Evolutionary conservation across 2,113 vertebrate genomes (phyloP), one percentile per base, ranked within the genome.

Genomic region (Pterocles orientalis): DNA sequence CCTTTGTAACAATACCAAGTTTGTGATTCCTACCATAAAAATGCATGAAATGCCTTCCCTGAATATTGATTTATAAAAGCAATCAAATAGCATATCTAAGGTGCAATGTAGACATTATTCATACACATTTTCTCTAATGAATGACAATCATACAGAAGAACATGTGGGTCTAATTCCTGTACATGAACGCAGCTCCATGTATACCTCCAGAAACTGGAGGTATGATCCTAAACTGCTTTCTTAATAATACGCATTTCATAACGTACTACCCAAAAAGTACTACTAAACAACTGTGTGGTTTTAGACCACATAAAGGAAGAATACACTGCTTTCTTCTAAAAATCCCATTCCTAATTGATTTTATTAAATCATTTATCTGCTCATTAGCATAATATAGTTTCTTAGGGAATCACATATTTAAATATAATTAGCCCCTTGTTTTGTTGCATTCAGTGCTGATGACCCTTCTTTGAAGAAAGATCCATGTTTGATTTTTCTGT

Each of bases 361-460:
- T 84, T 71, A 71, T 61, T 60, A 64, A 70, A 56, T 18, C 9
- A 71, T 48, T 80, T 68, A 61, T 43, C 82, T 36, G 36, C 39
- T 95, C 23, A 86, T 77, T 83, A 20, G 9, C 20, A 54, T 83
- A 91, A 62, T 69, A 17, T 18, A 53, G 71, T 70, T 88, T 94
- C 80, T 71, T 69, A 82, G 69, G 51, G 51, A 89, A 41, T 64
- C 88, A 83, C 48, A 58, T 24, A 64, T 71, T 85, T 88, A 7
- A 57, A 48, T 89, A 80, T 78, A 93, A 96, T 95, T 80, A 94
- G 57, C 60, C 48, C 82, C 50, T 91, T 80, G 47, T 60, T 92
- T 91, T 83, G 75, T 54, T 84, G 51, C 50, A 91, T 50, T 84
- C 82, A 77, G 31, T 33, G 53, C 36, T 93, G 66, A 86, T 58